Percentiles rank a stretch among this genome's conserved stretches.
Conservation (phyloP, 1,140 invertebrate genomes). For the Oscheius sp. region DNA sequence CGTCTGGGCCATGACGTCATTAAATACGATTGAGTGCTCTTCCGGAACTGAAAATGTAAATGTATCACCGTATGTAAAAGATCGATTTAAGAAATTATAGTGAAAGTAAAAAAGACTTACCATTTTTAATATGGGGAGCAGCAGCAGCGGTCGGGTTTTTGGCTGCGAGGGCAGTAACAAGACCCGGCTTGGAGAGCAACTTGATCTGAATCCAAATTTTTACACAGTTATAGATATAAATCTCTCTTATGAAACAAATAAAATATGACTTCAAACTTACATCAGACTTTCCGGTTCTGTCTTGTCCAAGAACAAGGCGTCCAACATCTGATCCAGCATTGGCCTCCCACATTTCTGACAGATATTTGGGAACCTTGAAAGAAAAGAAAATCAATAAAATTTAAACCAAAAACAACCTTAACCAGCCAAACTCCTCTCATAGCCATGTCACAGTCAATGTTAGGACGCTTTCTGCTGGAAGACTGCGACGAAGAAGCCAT, state of each 20-base stretch:
- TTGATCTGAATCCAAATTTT: background rate
- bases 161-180: background rate
- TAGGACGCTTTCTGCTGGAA: background rate
- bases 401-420: too few relatives aligned
- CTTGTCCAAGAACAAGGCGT: conserved; percentile 19
- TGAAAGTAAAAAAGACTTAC: background rate
- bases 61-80: background rate
- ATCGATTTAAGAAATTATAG: too few relatives aligned
- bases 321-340: conserved; percentile 51
- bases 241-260: too few relatives aligned
- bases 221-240: too few relatives aligned
- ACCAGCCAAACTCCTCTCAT: conserved; percentile 50
- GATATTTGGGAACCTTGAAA: conserved; percentile 51
- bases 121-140: background rate
- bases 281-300: background rate
- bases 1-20: conserved; percentile 48
- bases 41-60: conserved; percentile 37
- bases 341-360: conserved; percentile 50
- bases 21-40: conserved; percentile 48
- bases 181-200: background rate
- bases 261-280: background rate
- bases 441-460: conserved; percentile 4
- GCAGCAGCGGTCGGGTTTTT: background rate
- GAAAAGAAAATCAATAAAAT: too few relatives aligned
- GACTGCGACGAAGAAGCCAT: too few relatives aligned